Evolutionary conservation across 1,140 invertebrate genomes (phyloP).

Genomic region (Drosophila leontia): DNA sequence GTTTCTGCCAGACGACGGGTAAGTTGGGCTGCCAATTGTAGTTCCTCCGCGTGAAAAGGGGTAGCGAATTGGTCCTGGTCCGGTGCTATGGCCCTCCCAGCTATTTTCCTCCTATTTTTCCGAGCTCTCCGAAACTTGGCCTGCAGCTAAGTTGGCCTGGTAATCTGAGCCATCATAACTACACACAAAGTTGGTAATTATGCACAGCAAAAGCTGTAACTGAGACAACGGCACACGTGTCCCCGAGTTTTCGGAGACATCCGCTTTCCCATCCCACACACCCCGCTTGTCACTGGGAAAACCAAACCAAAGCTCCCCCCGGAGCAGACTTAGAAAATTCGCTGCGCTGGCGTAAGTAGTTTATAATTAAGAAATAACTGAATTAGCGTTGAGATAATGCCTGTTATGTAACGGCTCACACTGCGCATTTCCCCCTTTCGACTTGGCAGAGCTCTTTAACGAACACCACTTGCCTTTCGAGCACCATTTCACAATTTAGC

Average conservation of each 20-base stretch:
- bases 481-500: slow-evolving; percentile 79
- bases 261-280: neutral
- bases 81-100: neutral
- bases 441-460: slow-evolving; percentile 41
- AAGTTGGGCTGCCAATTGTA: slow-evolving; percentile 38
- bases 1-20: slow-evolving; percentile 29
- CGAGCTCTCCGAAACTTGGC: slow-evolving; percentile 12
- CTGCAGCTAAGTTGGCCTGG: slow-evolving; percentile 35
- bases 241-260: slow-evolving; percentile 26
- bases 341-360: slow-evolving; percentile 75
- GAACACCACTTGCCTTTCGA: slow-evolving; percentile 67
- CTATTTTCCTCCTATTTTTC: slow-evolving; percentile 17
- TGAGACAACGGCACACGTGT: slow-evolving; percentile 70
- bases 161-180: slow-evolving; percentile 77
- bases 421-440: slow-evolving; percentile 20
- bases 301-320: slow-evolving; percentile 5
- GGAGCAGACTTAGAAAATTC: slow-evolving; percentile 63
- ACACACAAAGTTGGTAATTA: slow-evolving; percentile 68
- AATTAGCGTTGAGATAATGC: slow-evolving; percentile 84
- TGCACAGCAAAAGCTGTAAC: slow-evolving; percentile 56
- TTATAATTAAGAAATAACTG: slow-evolving; percentile 85
- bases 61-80: slow-evolving; percentile 32
- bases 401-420: slow-evolving; percentile 56
- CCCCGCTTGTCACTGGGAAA: neutral
- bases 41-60: slow-evolving; percentile 36